Evolutionary conservation across 1,140 invertebrate genomes (phyloP).

Genomic region (Thaumatotibia leucotreta): DNA sequence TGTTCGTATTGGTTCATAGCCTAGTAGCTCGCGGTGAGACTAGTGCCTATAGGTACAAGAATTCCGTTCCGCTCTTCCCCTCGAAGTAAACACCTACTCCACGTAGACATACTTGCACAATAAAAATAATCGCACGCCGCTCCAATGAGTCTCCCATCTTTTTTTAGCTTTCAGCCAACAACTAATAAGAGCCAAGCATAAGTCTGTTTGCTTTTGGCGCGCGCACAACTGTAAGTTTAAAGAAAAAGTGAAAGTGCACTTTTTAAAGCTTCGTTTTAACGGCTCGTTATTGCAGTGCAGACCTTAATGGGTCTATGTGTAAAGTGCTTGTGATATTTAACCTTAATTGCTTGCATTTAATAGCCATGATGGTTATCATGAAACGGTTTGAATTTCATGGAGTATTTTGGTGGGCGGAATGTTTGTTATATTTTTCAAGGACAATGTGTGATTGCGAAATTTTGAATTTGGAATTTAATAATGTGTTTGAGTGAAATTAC

Average conservation of each 20-base stretch:
- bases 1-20: too few relatives aligned
- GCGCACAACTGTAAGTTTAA: slow-evolving; percentile 61
- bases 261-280: not conserved
- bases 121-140: slow-evolving; percentile 30
- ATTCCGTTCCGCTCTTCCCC: not conserved
- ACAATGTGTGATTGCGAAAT: not conserved
- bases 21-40: too few relatives aligned
- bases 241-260: slow-evolving; percentile 19
- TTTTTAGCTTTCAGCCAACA: slow-evolving; percentile 64
- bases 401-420: not conserved
- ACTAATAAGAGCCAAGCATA: slow-evolving; percentile 33
- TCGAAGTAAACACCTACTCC: slow-evolving; percentile 7
- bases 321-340: not conserved
- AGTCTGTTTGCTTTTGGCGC: slow-evolving; percentile 55
- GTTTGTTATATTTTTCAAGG: not conserved
- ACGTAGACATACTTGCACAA: slow-evolving; percentile 24
- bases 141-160: slow-evolving; percentile 53
- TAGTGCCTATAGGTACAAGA: too few relatives aligned
- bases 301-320: not conserved
- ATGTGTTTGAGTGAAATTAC: too few relatives aligned
- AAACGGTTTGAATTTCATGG: too few relatives aligned
- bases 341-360: not conserved
- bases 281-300: not conserved
- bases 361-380: too few relatives aligned
- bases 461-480: not conserved